Percentiles rank a stretch among this genome's conserved stretches.
phyloP scores from a whole-genome alignment of 2,113 vertebrate genomes.

The Sinosuthora webbiana region DNA sequence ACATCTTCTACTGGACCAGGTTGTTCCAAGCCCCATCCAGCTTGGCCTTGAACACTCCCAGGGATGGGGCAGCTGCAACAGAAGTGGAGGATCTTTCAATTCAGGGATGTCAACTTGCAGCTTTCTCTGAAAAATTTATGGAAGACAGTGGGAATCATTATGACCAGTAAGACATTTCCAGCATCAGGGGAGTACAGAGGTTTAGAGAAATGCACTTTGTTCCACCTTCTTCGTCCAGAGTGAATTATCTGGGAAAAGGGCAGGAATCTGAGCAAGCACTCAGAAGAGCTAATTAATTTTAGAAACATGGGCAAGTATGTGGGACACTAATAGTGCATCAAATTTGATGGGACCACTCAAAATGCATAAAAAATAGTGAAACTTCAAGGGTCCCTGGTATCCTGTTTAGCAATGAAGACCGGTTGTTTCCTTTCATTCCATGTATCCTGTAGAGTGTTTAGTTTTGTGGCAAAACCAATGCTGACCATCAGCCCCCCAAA shows the following conservation, averaged over 20 bases:
- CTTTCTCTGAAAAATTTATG: background rate
- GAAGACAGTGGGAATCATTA: background rate
- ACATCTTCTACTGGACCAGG: background rate
- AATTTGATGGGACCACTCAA: background rate
- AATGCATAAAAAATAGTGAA: background rate
- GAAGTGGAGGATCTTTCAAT: background rate
- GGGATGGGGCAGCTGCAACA: background rate
- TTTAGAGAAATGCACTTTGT: background rate
- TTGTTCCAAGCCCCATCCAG: rapidly evolving
- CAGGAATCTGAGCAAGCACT: background rate
- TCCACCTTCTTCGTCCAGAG: background rate
- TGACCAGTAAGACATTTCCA: background rate
- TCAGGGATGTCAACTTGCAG: background rate
- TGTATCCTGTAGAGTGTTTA: background rate
- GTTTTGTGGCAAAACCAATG: background rate
- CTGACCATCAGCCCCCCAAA: background rate
- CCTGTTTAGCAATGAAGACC: background rate
- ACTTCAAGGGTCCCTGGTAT: background rate
- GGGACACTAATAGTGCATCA: background rate
- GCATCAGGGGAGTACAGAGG: background rate
- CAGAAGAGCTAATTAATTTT: background rate
- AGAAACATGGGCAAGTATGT: background rate
- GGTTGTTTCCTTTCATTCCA: background rate
- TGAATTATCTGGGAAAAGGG: background rate
- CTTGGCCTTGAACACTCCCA: background rate